Base-by-base conservation (phyloP, 1,140 invertebrate genomes). In the Palaemon carinicauda region DNA sequence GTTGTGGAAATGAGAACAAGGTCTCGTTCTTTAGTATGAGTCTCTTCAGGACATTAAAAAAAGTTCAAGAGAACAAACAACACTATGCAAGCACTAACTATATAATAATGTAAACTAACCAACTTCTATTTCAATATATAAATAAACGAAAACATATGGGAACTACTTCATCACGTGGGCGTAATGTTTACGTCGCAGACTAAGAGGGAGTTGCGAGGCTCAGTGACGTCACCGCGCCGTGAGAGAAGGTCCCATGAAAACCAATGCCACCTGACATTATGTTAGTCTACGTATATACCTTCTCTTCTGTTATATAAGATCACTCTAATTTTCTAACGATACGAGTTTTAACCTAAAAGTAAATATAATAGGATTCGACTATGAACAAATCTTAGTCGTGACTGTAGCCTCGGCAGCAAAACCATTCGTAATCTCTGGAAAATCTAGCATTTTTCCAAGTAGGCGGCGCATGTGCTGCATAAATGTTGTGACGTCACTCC, bases 101-200 rank as follows among this genome's bases (percentile, higher is more conserved):
- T 41, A 41, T 41, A 5, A 41, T 41, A 41, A 9, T 41, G 12
- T 9, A 0, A 5, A 41, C 41, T 12, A 41, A 5, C 1, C 12
- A 41, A 9, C 41, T 41, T 41, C 41, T 12, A 41, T 41, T 41
- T 41, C 41, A 80, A 21, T 27, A 27, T 12, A 80, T 78, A 29
- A 19, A 17, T 33, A 31, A 27, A 33, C 12, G 33, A 41, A 41
- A 73, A 73, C 24, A 53, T 74, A 19, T 80, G 65, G 54, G 83
- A 27, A 86, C 83, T 86, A 86, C 83, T 86, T 86, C 53, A 80
- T 86, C 83, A 86, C 83, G 83, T 86, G 83, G 83, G 83, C 83
- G 83, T 86, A 86, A 86, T 86, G 83, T 86, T 86, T 86, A 86
- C 83, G 78, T 80, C 83, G 19, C 71, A 56, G 80, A 71, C 29